Conservation (phyloP, 2,888 invertebrate species). For the Troides oblongomaculatus region DNA sequence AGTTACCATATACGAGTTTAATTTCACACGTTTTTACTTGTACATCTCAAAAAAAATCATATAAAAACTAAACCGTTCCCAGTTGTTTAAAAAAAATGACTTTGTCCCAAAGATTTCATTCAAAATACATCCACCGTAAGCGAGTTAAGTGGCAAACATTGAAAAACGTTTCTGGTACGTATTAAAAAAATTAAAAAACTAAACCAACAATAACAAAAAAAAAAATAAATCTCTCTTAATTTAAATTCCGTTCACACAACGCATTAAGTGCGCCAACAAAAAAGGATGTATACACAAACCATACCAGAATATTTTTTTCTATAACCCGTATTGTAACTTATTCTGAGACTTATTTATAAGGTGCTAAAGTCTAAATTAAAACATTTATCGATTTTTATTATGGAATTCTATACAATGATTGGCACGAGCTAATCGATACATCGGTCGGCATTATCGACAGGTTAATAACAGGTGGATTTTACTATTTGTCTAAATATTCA, state of each 20-base stretch:
- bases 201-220: constrained; percentile 31
- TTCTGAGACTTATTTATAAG: neutral
- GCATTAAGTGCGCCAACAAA: constrained; percentile 47
- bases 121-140: constrained; percentile 53
- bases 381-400: neutral
- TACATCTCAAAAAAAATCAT: constrained; percentile 31
- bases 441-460: constrained; percentile 10
- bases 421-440: constrained; percentile 34
- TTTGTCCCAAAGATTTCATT: constrained; percentile 49
- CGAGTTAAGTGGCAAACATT: constrained; percentile 54
- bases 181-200: constrained; percentile 9
- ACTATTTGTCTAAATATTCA: neutral
- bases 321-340: constrained; percentile 13
- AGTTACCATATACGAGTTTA: neutral
- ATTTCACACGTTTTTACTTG: constrained; percentile 49
- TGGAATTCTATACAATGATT: constrained; percentile 11
- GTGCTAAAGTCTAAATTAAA: constrained; percentile 10
- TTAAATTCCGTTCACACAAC: constrained; percentile 56
- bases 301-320: constrained; percentile 6
- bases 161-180: constrained; percentile 38
- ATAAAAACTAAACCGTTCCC: constrained; percentile 16
- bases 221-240: constrained; percentile 44
- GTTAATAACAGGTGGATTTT: constrained; percentile 14
- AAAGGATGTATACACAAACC: constrained; percentile 35
- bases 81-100: constrained; percentile 40